These are phyloP conservation scores for Anagrus nilaparvatae DNA, from an alignment of 1,140 invertebrate genomes.

Conservation along the genomic window DNA sequence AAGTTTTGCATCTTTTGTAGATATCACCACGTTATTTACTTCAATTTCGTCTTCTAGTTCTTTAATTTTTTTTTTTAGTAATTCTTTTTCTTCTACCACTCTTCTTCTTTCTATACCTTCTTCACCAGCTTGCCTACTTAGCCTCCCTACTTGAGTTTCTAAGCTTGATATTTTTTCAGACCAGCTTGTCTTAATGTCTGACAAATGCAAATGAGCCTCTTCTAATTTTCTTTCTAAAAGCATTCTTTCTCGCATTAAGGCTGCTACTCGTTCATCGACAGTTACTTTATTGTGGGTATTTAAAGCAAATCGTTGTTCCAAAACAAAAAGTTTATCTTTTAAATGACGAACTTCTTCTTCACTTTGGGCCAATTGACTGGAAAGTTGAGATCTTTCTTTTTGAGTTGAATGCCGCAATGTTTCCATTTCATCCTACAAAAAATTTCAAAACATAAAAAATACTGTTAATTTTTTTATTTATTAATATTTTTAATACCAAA, in stretches of 20 bases:
- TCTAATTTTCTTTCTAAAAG: constrained; percentile 66
- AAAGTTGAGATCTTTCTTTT: constrained; percentile 48
- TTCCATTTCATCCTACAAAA: constrained; percentile 57
- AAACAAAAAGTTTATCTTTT: constrained; percentile 52
- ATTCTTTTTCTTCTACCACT: constrained; percentile 58
- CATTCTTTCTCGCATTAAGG: constrained; percentile 49
- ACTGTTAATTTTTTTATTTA: background rate
- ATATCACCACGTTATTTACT: constrained; percentile 56
- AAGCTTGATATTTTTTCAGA: constrained; percentile 76
- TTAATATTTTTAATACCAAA: constrained; percentile 3
- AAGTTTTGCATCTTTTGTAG: constrained; percentile 62
- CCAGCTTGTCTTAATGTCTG: constrained; percentile 83
- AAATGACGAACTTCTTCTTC: constrained; percentile 55
- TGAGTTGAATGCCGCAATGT: constrained; percentile 52
- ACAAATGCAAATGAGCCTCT: constrained; percentile 72
- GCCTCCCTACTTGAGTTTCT: constrained; percentile 70
- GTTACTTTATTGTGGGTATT: constrained; percentile 42
- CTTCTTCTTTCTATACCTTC: constrained; percentile 66
- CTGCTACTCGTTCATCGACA: constrained; percentile 48
- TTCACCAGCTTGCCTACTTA: constrained; percentile 70
- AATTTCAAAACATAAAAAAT: constrained; percentile 9
- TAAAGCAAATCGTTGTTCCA: constrained; percentile 48
- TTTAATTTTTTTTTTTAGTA: constrained; percentile 52
- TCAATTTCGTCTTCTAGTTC: constrained; percentile 58
- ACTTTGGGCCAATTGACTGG: constrained; percentile 47